A percentile compares a stretch with the other conserved stretches of the same genome.
Conservation (phyloP, 2,888 invertebrate species). For the Himalopsyche anomala region DNA sequence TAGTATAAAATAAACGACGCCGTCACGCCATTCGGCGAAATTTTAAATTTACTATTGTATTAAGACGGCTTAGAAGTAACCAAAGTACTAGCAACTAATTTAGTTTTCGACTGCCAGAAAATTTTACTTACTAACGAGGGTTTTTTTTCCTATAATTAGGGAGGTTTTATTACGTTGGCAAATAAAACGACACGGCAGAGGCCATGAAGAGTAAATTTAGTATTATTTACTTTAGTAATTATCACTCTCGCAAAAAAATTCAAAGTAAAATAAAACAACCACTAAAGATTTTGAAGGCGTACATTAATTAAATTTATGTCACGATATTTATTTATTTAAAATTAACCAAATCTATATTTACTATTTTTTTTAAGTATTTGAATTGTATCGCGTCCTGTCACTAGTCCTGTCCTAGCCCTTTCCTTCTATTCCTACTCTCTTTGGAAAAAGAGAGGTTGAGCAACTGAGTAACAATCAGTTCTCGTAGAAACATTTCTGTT, state of each 20-base stretch:
- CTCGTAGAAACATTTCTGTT: too few species aligned
- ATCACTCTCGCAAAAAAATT: neutral
- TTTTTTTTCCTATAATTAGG: conserved; percentile 23
- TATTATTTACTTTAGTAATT: conserved; percentile 14
- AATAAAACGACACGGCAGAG: conserved; percentile 21
- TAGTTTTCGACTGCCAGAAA: neutral
- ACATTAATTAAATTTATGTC: too few species aligned
- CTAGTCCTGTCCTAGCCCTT: too few species aligned
- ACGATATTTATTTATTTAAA: too few species aligned
- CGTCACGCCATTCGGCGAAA: conserved; percentile 10
- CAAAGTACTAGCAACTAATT: neutral
- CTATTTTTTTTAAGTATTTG: too few species aligned
- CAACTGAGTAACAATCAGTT: too few species aligned
- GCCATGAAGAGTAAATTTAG: neutral
- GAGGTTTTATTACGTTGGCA: neutral
- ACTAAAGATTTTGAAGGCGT: too few species aligned
- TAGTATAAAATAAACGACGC: neutral
- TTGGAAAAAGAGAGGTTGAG: too few species aligned
- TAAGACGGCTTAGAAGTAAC: conserved; percentile 4
- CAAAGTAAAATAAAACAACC: too few species aligned
- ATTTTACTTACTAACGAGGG: neutral
- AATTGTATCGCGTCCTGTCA: too few species aligned
- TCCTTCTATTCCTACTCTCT: too few species aligned
- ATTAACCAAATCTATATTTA: too few species aligned
- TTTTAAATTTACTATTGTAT: neutral